Conservation (phyloP, 2,797 vertebrate species). For the Geotrypetes seraphini region DNA sequence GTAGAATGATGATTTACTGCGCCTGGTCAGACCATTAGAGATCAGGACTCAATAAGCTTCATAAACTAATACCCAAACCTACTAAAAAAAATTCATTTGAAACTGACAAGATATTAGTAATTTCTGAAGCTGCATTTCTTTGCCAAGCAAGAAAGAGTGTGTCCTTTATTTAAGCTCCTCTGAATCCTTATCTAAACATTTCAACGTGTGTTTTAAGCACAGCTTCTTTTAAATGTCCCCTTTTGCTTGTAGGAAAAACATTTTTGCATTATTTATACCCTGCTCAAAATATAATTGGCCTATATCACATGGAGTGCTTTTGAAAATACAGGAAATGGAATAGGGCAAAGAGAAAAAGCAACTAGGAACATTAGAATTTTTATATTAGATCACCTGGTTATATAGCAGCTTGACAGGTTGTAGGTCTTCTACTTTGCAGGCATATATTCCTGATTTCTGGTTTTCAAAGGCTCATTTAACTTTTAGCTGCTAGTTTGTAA, state of each 20-base stretch:
- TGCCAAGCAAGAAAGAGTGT: too few species aligned
- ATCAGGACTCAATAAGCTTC: too few species aligned
- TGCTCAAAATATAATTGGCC: constrained; percentile 8
- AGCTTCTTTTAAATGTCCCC: not conserved
- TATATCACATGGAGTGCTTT: constrained; percentile 27
- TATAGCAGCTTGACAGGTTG: not conserved
- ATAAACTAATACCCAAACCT: too few species aligned
- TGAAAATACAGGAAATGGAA: constrained; percentile 5
- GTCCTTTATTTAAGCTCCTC: constrained; percentile 1
- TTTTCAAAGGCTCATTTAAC: constrained; percentile 18
- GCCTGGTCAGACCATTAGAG: too few species aligned
- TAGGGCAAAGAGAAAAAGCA: constrained; percentile 11
- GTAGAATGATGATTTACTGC: too few species aligned
- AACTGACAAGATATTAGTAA: too few species aligned
- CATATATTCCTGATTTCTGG: constrained; percentile 10
- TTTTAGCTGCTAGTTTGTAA: constrained; percentile 10
- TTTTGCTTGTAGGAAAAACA: constrained; percentile 8
- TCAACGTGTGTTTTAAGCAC: not conserved
- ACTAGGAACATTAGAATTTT: constrained; percentile 12
- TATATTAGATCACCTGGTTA: constrained; percentile 13
- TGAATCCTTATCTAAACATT: constrained; percentile 2
- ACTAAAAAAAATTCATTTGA: too few species aligned
- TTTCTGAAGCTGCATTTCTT: too few species aligned
- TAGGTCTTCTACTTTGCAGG: constrained; percentile 6
- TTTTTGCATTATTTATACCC: constrained; percentile 21